A percentile compares a stretch with the other conserved stretches of the same genome.
phyloP scores from a whole-genome alignment of 2,797 vertebrate genomes.

The Neoniphon sammara region DNA sequence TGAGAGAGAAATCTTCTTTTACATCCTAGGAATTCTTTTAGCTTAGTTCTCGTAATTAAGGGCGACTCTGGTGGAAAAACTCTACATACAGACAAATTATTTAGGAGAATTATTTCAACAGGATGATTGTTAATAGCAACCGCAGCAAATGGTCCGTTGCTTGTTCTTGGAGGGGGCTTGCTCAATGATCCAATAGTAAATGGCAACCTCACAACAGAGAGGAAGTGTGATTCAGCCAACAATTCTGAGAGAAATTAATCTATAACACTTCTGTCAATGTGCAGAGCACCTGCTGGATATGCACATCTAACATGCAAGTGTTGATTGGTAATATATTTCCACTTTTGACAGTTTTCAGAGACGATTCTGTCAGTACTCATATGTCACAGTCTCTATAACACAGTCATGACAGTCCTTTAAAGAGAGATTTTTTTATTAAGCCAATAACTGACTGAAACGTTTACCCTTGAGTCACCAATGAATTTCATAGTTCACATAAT shows the following conservation, averaged over 20 bases:
- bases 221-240: constrained; percentile 8
- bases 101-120: constrained; percentile 24
- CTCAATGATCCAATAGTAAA: not conserved
- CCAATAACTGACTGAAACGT: constrained; percentile 74
- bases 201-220: constrained; percentile 20
- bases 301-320: constrained; percentile 33
- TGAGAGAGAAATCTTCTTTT: not conserved
- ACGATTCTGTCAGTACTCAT: constrained; percentile 63
- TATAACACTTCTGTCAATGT: constrained; percentile 39
- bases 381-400: constrained; percentile 41
- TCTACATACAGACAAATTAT: constrained; percentile 32
- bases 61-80: constrained; percentile 21
- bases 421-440: constrained; percentile 76
- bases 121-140: constrained; percentile 25
- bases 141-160: constrained; percentile 11
- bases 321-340: constrained; percentile 46
- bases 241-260: constrained; percentile 17
- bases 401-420: constrained; percentile 66
- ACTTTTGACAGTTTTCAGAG: constrained; percentile 46
- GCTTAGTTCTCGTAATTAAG: not conserved
- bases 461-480: constrained; percentile 64
- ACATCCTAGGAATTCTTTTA: not conserved
- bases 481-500: constrained; percentile 70
- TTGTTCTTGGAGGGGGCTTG: not conserved
- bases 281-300: constrained; percentile 46